These are phyloP conservation scores for Enteromius radiatus DNA, from an alignment of 2,797 vertebrate species.

Conservation along the genomic window DNA sequence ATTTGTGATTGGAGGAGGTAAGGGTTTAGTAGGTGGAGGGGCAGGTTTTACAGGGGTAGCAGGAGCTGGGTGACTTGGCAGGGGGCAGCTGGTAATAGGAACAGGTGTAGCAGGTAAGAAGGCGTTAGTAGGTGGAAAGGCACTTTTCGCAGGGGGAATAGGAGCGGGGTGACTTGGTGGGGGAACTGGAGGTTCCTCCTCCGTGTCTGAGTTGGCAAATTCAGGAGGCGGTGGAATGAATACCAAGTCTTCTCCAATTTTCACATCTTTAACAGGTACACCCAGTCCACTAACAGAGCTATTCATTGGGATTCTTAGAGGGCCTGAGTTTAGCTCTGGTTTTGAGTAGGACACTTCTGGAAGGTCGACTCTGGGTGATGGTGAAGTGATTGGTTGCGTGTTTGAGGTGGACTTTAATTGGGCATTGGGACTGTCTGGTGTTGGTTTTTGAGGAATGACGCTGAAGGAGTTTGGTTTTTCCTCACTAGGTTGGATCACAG, in stretches of 20 bases:
- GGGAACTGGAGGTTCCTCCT: slow-evolving; percentile 59
- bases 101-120: not conserved
- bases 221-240: slow-evolving; percentile 81
- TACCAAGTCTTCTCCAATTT: slow-evolving; percentile 34
- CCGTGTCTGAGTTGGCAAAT: slow-evolving; percentile 71
- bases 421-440: slow-evolving; percentile 52
- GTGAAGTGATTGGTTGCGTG: not conserved
- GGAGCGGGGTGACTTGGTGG: slow-evolving; percentile 56
- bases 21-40: not conserved
- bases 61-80: not conserved
- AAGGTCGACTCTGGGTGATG: slow-evolving; percentile 39
- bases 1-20: not conserved
- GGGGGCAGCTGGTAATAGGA: not conserved
- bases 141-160: slow-evolving; percentile 64
- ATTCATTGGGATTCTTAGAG: not conserved
- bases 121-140: slow-evolving; percentile 23
- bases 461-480: slow-evolving; percentile 67
- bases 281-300: not conserved
- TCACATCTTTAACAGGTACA: slow-evolving; percentile 44
- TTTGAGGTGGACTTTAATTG: slow-evolving; percentile 21
- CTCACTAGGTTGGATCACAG: slow-evolving; percentile 63
- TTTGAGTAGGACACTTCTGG: slow-evolving; percentile 32
- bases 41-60: not conserved
- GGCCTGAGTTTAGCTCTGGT: slow-evolving; percentile 19
- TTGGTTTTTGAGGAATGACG: slow-evolving; percentile 58